These are phyloP conservation scores for Desoria tigrina DNA, from an alignment of 2,888 invertebrate species.

Conservation along the genomic window DNA sequence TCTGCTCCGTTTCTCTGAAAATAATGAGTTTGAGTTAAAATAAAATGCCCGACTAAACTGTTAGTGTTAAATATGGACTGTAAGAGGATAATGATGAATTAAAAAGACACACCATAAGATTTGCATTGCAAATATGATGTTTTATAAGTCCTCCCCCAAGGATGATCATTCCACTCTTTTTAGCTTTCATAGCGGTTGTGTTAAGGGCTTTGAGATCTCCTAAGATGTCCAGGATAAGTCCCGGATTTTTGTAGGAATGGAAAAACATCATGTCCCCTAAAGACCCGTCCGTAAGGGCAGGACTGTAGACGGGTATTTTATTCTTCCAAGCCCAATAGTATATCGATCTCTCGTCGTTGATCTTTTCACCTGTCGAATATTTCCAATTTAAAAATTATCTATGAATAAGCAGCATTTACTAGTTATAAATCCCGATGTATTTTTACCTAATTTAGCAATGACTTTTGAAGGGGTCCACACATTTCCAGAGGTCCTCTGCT, in stretches of 20 bases:
- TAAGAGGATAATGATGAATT: too few relatives aligned
- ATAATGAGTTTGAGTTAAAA: not conserved
- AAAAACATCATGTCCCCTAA: conserved; percentile 99
- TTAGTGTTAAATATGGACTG: too few relatives aligned
- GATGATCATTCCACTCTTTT: conserved; percentile 93
- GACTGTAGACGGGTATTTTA: conserved; percentile 95
- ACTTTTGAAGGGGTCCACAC: conserved; percentile 90
- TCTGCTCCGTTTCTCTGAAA: conserved; percentile 89
- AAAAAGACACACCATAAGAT: conserved; percentile 91
- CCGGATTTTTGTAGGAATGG: conserved; percentile 90
- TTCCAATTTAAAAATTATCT: too few relatives aligned
- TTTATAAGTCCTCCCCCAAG: conserved; percentile 96
- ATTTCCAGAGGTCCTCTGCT: conserved; percentile 71
- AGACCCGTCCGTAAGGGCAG: conserved; percentile 96
- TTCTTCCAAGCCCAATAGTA: conserved; percentile 97
- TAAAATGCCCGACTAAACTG: not conserved
- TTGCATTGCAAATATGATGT: conserved; percentile 99
- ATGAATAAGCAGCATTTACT: too few relatives aligned
- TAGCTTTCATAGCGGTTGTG: conserved; percentile 88
- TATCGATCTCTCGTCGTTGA: conserved; percentile 86
- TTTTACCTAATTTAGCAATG: conserved; percentile 69
- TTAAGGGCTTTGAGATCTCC: conserved; percentile 86
- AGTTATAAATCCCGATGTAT: not conserved
- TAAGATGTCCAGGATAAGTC: conserved; percentile 87
- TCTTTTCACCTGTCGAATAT: conserved; percentile 70